phyloP scores from a whole-genome alignment of 2,797 vertebrate genomes.

The Jordanella pulchra region DNA sequence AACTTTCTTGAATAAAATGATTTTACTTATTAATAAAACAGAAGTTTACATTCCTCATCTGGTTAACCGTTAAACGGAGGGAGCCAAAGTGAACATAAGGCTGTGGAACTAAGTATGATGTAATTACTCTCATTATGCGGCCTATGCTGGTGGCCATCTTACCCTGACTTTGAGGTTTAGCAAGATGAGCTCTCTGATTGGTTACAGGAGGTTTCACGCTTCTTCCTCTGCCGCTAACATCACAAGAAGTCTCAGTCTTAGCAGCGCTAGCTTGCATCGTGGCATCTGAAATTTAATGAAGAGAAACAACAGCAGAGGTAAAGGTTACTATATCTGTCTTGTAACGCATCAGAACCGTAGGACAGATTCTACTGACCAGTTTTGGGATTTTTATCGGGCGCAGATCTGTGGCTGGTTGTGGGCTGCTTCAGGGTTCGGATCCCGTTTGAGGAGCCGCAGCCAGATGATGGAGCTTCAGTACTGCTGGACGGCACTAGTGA shows the following conservation, averaged over 20 bases:
- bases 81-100: not conserved
- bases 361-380: conserved; percentile 27
- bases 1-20: too few species aligned
- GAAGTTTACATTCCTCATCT: not conserved
- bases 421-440: conserved; percentile 34
- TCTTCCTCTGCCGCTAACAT: conserved; percentile 16
- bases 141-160: not conserved
- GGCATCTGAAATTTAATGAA: conserved; percentile 27
- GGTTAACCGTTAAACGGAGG: not conserved
- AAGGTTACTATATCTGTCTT: not conserved
- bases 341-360: not conserved
- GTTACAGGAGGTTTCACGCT: conserved; percentile 27
- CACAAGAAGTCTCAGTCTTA: conserved; percentile 11
- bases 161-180: conserved; percentile 44
- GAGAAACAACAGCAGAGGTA: not conserved
- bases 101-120: too few species aligned
- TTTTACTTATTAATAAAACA: too few species aligned
- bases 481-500: not conserved
- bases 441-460: conserved; percentile 11
- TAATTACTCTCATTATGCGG: not conserved
- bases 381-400: conserved; percentile 34
- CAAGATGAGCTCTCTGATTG: conserved; percentile 13
- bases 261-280: conserved; percentile 16
- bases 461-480: conserved; percentile 5
- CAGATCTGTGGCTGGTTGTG: conserved; percentile 19